Evolutionary conservation across 2,888 invertebrate species (phyloP), one percentile per base, ranked within the genome.

Genomic region (Andrena minutula): DNA sequence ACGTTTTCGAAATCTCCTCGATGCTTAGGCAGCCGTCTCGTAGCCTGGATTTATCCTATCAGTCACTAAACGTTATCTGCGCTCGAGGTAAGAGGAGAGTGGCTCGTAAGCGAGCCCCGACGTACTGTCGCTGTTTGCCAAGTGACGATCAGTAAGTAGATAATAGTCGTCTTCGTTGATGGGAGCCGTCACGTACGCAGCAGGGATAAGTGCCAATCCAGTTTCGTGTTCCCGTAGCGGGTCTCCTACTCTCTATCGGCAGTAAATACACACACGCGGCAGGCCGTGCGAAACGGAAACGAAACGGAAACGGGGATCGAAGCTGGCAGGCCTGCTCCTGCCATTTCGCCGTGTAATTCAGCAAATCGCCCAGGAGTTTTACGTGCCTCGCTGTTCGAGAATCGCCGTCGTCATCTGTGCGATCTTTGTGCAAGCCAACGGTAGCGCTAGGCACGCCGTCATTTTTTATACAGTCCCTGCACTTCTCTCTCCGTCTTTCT

Each of bases 61-160:
- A 30, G 69, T 26, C 12, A n/a, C 0, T 32, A n/a, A 28, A 30
- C 41, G n/a, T 64, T 81, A 70, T 79, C 79, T 30, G n/a, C 20
- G 41, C 69, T 8, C 49, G 51, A 26, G 23, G 74, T 56, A 60
- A 58, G 76, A 70, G 72, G 70, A 63, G 64, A 66, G 72, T 47
- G 63, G 26, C 20, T 61, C 51, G 49, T 78, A 60, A 75, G 60
- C 79, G 79, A 35, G 35, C 53, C 23, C 63, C 53, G 71, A 20
- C 58, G 69, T 70, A 66, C 41, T 26, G 65, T 58, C 69, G 35
- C 71, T 83, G 71, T 84, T 79, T 82, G 84, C 71, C 66, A 72
- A 82, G 74, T 72, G 78, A 85, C 82, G 84, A 82, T 83, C 82
- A 75, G 84, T 86, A 87, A 88, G 84, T 87, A 85, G 87, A 87